Base-by-base conservation (phyloP, 2,113 vertebrate species). In the Casuarius casuarius region DNA sequence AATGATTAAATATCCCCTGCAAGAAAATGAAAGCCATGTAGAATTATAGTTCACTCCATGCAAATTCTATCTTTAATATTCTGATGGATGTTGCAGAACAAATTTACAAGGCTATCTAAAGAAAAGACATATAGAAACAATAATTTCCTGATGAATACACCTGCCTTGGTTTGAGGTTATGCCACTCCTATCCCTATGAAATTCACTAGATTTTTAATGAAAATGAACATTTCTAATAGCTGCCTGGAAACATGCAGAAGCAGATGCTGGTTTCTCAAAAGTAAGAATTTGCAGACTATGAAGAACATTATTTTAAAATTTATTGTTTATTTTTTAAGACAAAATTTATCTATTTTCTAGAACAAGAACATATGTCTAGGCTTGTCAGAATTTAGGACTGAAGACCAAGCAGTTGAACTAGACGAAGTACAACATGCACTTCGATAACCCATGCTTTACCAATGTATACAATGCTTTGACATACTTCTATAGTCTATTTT, bases 401-500 rank as follows among this genome's bases (percentile, higher is more conserved):
- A 71, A 58, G 49, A 78, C 38, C 42, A 74, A 89, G 67, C 58
- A 84, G 67, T 1, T 81, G n/a, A 82, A 76, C 35, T 2, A 61
- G 72, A 52, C 46, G 52, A 44, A 61, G 49, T 2, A 58, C 51
- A 91, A 61, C 59, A 46, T 11, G 51, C 84, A 29, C 48, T 59
- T 17, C n/a, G 49, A 28, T 52, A 25, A 83, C 58, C 42, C 46
- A 23, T 31, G 62, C 87, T 71, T 90, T 56, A 84, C 72, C 79
- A 63, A 48, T 26, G n/a, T 2, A 56, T 31, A 78, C 84, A 83
- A 71, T 48, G 93, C 94, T 95, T 33, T 88, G 76, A 94, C 89
- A 93, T n/a, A 94, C 92, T 95, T 94, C 71, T 5, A 52, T 42
- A 76, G 92, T 58, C 95, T 95, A 95, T 96, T 97, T 97, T 96